These are phyloP conservation scores for Nicator chloris DNA, from an alignment of 2,113 vertebrate genomes.

Conservation along the genomic window DNA sequence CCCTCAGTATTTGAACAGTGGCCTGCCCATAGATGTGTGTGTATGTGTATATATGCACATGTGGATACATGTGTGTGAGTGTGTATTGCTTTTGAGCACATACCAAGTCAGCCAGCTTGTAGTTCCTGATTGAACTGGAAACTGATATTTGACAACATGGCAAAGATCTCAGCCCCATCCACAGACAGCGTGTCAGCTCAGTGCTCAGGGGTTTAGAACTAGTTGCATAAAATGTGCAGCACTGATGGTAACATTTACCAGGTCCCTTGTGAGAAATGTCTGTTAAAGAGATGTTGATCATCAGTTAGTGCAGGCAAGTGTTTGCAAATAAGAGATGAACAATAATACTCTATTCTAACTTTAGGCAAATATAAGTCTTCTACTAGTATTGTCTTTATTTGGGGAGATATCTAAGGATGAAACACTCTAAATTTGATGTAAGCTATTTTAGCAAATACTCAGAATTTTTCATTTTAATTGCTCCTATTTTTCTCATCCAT, in stretches of 20 bases:
- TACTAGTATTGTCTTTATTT: slow-evolving; percentile 31
- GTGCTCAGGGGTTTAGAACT: not conserved
- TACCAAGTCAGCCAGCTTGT: not conserved
- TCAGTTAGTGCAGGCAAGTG: not conserved
- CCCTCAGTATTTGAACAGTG: not conserved
- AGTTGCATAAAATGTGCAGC: not conserved
- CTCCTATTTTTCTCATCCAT: slow-evolving; percentile 38
- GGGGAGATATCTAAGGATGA: not conserved
- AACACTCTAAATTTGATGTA: slow-evolving; percentile 21
- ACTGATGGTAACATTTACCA: not conserved
- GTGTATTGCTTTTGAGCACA: not conserved
- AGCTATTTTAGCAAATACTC: slow-evolving; percentile 36
- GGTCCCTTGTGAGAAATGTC: not conserved
- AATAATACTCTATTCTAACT: not conserved
- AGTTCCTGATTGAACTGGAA: not conserved
- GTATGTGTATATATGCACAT: accelerated
- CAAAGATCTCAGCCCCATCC: not conserved
- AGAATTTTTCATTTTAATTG: slow-evolving; percentile 33
- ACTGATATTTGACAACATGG: not conserved
- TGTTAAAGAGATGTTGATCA: not conserved
- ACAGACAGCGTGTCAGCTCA: not conserved
- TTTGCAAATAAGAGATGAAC: not conserved
- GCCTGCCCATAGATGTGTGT: not conserved
- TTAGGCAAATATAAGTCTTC: not conserved
- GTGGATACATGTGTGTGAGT: not conserved